Evolutionary conservation across 35 echinoderm and acorn worm species (phyloP).

Genomic region (Strongylocentrotus purpuratus): DNA sequence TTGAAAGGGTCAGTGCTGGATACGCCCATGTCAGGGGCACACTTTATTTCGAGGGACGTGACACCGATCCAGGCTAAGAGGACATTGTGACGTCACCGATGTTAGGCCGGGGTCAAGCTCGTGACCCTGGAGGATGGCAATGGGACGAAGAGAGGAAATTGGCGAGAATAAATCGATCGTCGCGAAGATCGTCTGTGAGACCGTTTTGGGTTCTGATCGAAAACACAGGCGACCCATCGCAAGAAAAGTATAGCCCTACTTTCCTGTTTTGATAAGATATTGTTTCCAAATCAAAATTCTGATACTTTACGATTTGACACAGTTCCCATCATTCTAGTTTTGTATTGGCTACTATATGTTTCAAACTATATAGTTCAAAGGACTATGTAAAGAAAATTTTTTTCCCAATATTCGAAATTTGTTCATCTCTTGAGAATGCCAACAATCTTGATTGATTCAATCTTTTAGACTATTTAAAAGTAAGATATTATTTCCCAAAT

Average conservation of each 20-base stretch:
- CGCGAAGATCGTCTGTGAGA: background rate
- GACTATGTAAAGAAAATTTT: no score
- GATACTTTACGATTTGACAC: background rate
- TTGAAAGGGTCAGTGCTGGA: background rate
- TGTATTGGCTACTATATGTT: no score
- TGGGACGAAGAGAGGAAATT: slow-evolving; percentile 1
- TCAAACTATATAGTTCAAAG: no score
- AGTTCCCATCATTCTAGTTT: background rate
- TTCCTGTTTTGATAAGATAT: background rate
- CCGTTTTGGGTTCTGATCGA: background rate
- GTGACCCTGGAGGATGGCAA: background rate
- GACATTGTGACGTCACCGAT: background rate
- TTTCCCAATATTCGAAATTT: no score
- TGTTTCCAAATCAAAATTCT: background rate
- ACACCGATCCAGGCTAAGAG: background rate
- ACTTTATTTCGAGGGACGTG: background rate
- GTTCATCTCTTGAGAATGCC: no score
- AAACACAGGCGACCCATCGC: background rate
- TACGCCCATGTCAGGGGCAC: background rate
- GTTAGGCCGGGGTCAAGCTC: background rate
- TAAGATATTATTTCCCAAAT: no score
- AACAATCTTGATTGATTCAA: no score
- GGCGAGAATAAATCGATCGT: slow-evolving; percentile 8
- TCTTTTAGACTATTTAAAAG: no score
- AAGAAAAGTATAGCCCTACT: background rate